Conservation (phyloP, 2,797 vertebrate genomes). For the Rhodeus uyekii region DNA sequence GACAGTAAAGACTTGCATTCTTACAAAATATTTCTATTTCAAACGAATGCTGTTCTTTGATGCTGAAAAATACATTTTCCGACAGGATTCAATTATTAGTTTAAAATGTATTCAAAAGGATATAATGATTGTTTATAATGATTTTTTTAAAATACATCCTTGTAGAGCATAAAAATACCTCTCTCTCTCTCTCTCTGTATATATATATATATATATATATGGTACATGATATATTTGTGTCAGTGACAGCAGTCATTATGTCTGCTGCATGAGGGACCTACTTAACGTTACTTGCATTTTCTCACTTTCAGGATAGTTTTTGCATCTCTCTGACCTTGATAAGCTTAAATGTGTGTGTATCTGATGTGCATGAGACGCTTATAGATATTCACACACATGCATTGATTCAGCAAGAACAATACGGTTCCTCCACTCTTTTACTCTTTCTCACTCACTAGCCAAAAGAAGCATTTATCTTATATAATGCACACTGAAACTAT, state of each 20-base stretch:
- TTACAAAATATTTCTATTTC: too few species aligned
- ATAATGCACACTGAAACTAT: background rate
- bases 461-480: background rate
- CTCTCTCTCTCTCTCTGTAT: too few species aligned
- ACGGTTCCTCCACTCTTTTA: background rate
- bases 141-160: too few species aligned
- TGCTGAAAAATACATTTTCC: too few species aligned
- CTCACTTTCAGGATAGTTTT: background rate
- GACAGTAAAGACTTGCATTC: too few species aligned
- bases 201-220: background rate
- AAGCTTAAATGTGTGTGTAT: slow-evolving; percentile 44
- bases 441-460: background rate
- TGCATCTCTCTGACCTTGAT: slow-evolving; percentile 36
- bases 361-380: slow-evolving; percentile 32
- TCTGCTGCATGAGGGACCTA: background rate
- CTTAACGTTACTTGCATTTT: slow-evolving; percentile 18
- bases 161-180: too few species aligned
- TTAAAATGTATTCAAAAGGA: too few species aligned
- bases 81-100: too few species aligned
- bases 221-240: background rate
- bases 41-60: too few species aligned
- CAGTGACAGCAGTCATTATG: background rate
- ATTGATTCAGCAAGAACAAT: slow-evolving; percentile 46
- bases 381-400: slow-evolving; percentile 39
- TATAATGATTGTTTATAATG: too few species aligned